Conservation (phyloP, 1,140 invertebrate species). For the Telenomus remus region DNA sequence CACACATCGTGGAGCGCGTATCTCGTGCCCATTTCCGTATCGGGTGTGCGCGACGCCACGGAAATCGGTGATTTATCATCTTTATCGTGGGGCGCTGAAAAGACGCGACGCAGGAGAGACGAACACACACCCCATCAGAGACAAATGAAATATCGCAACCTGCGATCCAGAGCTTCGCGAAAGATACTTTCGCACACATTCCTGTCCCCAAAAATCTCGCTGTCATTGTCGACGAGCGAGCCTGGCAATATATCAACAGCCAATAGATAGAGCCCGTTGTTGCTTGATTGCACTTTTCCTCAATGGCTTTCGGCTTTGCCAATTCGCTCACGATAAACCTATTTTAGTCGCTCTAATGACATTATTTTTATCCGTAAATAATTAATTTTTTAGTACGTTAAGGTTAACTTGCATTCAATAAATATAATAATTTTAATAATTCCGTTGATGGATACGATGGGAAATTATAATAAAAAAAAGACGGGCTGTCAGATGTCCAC, state of each 20-base stretch:
- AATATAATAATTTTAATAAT: too few relatives aligned
- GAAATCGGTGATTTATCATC: constrained; percentile 74
- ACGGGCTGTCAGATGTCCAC: too few relatives aligned
- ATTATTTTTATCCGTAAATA: constrained; percentile 29
- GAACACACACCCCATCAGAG: constrained; percentile 3
- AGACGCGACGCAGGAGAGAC: constrained; percentile 17
- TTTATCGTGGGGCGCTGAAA: constrained; percentile 61
- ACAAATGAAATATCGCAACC: constrained; percentile 44
- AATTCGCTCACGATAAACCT: constrained; percentile 25
- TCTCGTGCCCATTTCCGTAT: constrained; percentile 70
- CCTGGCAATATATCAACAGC: constrained; percentile 63
- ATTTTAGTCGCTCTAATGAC: constrained; percentile 36
- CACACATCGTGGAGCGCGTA: constrained; percentile 46
- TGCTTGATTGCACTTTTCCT: constrained; percentile 68
- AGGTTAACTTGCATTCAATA: too few relatives aligned
- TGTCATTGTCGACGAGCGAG: constrained; percentile 33
- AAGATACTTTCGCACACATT: constrained; percentile 9
- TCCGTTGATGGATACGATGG: too few relatives aligned
- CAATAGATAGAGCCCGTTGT: constrained; percentile 63
- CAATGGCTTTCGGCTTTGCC: constrained; percentile 55
- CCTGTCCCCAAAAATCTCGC: constrained; percentile 22
- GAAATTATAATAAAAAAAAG: too few relatives aligned
- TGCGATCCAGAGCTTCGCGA: not conserved
- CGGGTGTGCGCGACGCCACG: constrained; percentile 62
- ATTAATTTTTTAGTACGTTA: too few relatives aligned